Evolutionary conservation across 2,113 vertebrate species (phyloP), one percentile per base, ranked within the genome.

Genomic region (Dasyprocta punctata): DNA sequence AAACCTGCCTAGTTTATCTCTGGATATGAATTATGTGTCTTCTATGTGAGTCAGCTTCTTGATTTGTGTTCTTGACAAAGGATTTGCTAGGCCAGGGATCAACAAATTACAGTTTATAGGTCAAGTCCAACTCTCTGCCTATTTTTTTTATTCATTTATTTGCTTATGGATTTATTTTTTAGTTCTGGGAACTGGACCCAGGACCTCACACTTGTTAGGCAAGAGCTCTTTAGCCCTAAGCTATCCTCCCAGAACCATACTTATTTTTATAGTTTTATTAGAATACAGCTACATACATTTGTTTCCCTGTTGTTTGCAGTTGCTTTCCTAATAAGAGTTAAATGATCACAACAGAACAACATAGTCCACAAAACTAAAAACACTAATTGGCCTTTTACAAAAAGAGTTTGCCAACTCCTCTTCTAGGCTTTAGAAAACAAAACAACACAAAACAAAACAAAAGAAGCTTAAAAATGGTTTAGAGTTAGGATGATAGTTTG

Each of bases 21-120:
- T 44, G 24, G 36, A 33, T 89, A 95, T 83, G 86, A 95, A 84
- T 87, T 80, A 73, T 38, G 22, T 54, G 19, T 54, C 67, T 94
- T 94, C 47, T n/a, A 26, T 28, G 17, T 63, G 36, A 87, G 19
- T 84, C 41, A 71, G 65, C 65, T 77, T 89, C 65, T 95, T 91
- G 19, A 61, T 89, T 94, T 91, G 5, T 61, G n/a, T 89, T 93
- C 41, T 92, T 65, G 3, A 87, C 80, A 91, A 96, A 83, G 33
- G 63, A 65, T 60, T 67, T 94, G 92, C 44, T 86, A 30, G 56
- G 36, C 41, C 47, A 69, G 41, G 19, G 24, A 7, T 67, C 7
- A n/a, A 49, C 38, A 96, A 95, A 89, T 65, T 87, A 65, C 7
- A 80, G 54, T 7, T 38, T 28, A 61, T 33, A 26, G 30, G 16